A percentile compares a stretch with the other conserved stretches of the same genome.
These are phyloP conservation scores for Paragorgia papillata DNA, from an alignment of 92 coral and sea anemone genomes.

Conservation along the genomic window DNA sequence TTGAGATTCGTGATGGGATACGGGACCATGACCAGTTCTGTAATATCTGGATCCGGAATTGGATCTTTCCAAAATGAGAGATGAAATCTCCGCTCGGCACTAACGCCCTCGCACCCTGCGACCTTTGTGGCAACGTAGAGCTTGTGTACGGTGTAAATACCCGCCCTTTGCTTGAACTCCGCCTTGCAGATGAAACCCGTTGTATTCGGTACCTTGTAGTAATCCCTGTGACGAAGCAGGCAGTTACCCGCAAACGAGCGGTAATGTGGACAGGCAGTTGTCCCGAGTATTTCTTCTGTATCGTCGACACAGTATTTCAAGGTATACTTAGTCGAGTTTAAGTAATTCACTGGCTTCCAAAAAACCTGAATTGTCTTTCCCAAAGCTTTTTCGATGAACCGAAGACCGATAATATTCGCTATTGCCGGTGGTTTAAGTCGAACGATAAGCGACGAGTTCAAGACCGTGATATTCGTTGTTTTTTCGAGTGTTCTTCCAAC, in stretches of 20 bases:
- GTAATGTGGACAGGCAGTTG: neutral
- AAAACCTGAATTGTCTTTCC: neutral
- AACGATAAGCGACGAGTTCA: neutral
- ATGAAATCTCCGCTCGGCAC: neutral
- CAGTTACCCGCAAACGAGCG: neutral
- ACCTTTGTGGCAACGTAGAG: neutral
- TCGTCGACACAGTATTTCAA: conserved; percentile 4
- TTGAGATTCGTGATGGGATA: neutral
- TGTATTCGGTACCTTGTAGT: conserved; percentile 16
- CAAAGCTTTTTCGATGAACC: neutral
- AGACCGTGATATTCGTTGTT: neutral
- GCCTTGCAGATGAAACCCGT: conserved; percentile 20
- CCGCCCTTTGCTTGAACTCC: neutral
- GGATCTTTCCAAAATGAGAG: neutral
- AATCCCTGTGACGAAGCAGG: neutral
- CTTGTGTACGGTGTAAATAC: neutral
- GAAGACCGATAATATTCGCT: neutral
- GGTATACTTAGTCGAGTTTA: neutral
- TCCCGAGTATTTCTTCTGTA: neutral
- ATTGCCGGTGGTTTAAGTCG: neutral
- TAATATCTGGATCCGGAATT: neutral
- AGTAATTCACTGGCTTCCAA: conserved; percentile 8
- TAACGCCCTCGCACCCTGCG: neutral
- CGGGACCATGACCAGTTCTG: conserved; percentile 2
- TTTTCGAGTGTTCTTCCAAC: conserved; percentile 1